These are phyloP conservation scores for Euleptes europaea DNA, from an alignment of 2,113 vertebrate species.

Conservation along the genomic window DNA sequence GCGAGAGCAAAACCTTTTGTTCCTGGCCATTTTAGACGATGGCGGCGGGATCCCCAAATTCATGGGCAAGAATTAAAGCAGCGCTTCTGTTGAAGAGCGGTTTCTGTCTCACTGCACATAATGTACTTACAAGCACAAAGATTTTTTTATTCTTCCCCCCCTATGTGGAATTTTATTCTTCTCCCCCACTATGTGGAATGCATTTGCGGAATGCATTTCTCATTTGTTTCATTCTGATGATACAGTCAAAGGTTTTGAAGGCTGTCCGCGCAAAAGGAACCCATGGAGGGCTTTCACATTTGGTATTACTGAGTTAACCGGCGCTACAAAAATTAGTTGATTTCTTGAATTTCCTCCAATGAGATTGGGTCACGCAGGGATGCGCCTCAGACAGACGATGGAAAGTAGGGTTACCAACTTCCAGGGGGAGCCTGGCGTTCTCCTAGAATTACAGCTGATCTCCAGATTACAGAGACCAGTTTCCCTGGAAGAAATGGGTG, in stretches of 20 bases:
- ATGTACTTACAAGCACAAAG: background rate
- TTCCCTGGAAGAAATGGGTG: too few species aligned
- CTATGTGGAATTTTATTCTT: background rate
- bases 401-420: too few species aligned
- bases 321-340: background rate
- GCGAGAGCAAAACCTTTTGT: background rate
- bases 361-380: too few species aligned
- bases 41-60: background rate
- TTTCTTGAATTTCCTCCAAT: too few species aligned
- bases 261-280: background rate
- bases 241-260: background rate
- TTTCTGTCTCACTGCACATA: background rate
- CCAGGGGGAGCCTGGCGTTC: too few species aligned
- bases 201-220: too few species aligned
- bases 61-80: background rate
- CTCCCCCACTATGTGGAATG: too few species aligned
- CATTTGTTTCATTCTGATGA: background rate
- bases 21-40: background rate
- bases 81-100: background rate
- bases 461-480: too few species aligned
- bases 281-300: background rate
- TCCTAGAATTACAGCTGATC: too few species aligned
- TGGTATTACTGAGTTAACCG: background rate
- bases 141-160: background rate
- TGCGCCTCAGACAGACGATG: too few species aligned